Base-by-base conservation (phyloP, 92 coral and sea anemone genomes). In the Phenganax marumi region DNA sequence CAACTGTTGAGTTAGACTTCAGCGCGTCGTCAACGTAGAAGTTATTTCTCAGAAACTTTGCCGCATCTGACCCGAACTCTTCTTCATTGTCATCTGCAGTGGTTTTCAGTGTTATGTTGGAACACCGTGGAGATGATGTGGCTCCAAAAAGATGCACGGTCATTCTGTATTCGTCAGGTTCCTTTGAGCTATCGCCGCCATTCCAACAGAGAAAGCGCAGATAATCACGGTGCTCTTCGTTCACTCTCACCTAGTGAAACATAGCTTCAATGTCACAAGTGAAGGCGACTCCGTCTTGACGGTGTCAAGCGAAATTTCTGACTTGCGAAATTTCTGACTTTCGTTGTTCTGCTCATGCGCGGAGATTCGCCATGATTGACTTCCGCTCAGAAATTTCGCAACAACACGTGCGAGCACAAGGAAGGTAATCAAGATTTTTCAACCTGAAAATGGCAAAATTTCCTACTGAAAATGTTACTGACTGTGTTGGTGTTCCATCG, bases 71-170 rank as follows among this genome's bases (percentile, higher is more conserved):
- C 50, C 84, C 74, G 24, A 80, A 1, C 13, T 80, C 84, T 22
- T 17, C 6, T 64, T 80, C 84, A 21, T 80, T 52, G 19, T 80
- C 84, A 56, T 80, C 61, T n/a, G 84, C 76, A 3, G 56, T 71
- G 46, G n/a, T 10, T 51, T 82, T 82, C 1, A 82, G 56, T 3
- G 73, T 72, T 16, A 82, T n/a, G 58, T 82, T 82, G 0, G 86
- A 64, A 19, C 86, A 82, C 22, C 86, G 79, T 12, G 80, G 85
- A 4, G 80, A 82, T 22, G 71, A 82, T 43, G 10, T 52, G 3
- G 71, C 85, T 7, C 84, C 84, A 12, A 80, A 64, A 17, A 61
- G n/a, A 26, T 61, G 68, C 68, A 61, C 68, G 6, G 17, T 61
- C 68, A 75, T 75, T 75, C 69, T 75, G 81, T 47, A 75, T 52